Evolutionary conservation across 1,140 invertebrate species (phyloP), one percentile per base, ranked within the genome.

Genomic region (Zophobas atratus): DNA sequence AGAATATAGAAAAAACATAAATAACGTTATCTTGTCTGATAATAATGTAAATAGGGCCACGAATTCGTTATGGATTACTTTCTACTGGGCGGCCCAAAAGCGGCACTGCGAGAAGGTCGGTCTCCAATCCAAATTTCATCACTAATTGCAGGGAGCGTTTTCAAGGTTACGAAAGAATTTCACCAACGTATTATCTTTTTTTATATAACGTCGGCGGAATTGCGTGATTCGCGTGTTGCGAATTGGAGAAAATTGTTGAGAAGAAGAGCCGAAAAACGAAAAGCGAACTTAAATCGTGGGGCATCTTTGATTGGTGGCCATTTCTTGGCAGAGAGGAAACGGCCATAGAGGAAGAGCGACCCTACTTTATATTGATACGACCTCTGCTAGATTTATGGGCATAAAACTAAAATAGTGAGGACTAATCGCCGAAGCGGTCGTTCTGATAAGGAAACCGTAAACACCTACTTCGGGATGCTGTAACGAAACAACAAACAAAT

Each of bases 101-200:
- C n/a, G 35, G 60, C 43, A 67, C 39, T 67, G 35, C 39, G 43
- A 67, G 60, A 67, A 67, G 60, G 60, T 67, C 60, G 39, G 43
- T 67, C 60, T 4, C 38, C 60, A 67, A 67, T 67, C 60, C 60
- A 41, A 67, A 67, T 67, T 67, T 67, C 60, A 67, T 46, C 60
- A 67, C 33, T 67, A 67, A 67, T 67, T 67, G 60, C 60, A 67
- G 60, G 60, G 60, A 67, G 43, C 39, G 60, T 36, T 67, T 67
- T 67, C 60, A 67, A 67, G 60, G 60, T 67, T 38, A 67, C 39
- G 38, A 67, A 67, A 67, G 39, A 67, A 67, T 67, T 67, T 67
- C 60, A 67, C 38, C 39, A 36, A 38, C 38, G 41, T 67, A 67
- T 67, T 67, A 67, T 67, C 60, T 67, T 67, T 63, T 63, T 63